These are phyloP conservation scores for Electrona antarctica DNA, from an alignment of 2,113 vertebrate genomes.

Conservation along the genomic window DNA sequence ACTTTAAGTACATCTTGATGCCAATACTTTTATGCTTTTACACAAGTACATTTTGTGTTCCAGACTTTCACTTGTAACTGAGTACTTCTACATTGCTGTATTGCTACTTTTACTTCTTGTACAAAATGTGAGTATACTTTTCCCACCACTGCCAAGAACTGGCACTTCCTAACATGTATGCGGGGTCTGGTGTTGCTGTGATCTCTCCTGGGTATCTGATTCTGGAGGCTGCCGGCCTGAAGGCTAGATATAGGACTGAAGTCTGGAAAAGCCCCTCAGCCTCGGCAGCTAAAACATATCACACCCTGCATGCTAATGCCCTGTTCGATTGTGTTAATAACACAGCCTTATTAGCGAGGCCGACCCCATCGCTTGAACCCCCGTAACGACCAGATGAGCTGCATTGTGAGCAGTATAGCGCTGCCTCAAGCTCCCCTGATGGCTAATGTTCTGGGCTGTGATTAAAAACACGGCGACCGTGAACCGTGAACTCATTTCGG, in stretches of 20 bases:
- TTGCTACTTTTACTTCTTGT: too few species aligned
- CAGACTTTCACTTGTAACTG: too few species aligned
- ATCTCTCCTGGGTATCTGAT: neutral
- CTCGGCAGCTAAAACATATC: slow-evolving; percentile 33
- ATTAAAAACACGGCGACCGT: slow-evolving; percentile 61
- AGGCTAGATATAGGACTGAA: slow-evolving; percentile 1
- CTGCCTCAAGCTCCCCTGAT: slow-evolving; percentile 52
- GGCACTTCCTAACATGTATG: neutral
- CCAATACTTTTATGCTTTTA: too few species aligned
- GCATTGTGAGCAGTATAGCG: slow-evolving; percentile 49
- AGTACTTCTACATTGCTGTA: too few species aligned
- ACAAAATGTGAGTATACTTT: too few species aligned
- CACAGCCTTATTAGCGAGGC: slow-evolving; percentile 56
- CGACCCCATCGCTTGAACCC: slow-evolving; percentile 54
- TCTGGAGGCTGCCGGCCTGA: too few species aligned
- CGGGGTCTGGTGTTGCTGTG: neutral
- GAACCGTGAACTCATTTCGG: slow-evolving; percentile 63
- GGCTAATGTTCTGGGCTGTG: slow-evolving; percentile 60
- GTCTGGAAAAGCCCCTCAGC: slow-evolving; percentile 7
- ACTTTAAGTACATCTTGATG: too few species aligned
- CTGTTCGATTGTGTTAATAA: slow-evolving; percentile 48
- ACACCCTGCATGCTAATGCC: slow-evolving; percentile 27
- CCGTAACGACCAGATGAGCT: slow-evolving; percentile 55
- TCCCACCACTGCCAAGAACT: neutral
- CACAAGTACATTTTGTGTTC: too few species aligned